These are phyloP conservation scores for Petroica traversi DNA, from an alignment of 2,113 vertebrate genomes.

Conservation along the genomic window DNA sequence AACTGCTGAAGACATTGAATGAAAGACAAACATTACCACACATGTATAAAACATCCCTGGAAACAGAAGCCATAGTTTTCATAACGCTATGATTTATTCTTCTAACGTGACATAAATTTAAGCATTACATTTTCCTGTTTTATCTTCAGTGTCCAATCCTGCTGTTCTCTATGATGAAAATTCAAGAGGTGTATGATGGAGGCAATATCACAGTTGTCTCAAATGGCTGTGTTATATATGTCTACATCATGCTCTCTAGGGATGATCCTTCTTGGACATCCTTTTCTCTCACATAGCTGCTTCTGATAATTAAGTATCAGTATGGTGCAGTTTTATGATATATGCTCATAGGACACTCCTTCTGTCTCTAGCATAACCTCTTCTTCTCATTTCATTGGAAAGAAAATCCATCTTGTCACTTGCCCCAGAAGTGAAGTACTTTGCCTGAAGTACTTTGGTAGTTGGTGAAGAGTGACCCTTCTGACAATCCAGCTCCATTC, in stretches of 20 bases:
- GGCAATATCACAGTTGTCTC: conserved; percentile 21
- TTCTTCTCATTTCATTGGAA: conserved; percentile 74
- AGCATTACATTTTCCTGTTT: conserved; percentile 66
- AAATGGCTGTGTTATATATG: conserved; percentile 52
- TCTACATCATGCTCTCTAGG: conserved; percentile 45
- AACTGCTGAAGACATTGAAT: conserved; percentile 65
- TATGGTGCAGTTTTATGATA: conserved; percentile 64
- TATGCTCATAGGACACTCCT: conserved; percentile 68
- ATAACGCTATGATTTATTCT: conserved; percentile 68
- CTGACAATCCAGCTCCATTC: conserved; percentile 64
- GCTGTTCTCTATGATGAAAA: conserved; percentile 43
- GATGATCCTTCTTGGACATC: conserved; percentile 39
- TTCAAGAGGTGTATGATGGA: conserved; percentile 58
- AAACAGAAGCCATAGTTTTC: conserved; percentile 66
- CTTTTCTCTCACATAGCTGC: conserved; percentile 65
- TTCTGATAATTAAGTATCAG: conserved; percentile 78
- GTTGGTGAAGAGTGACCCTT: conserved; percentile 61
- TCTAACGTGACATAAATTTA: conserved; percentile 67
- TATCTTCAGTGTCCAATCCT: conserved; percentile 60
- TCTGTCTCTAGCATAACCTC: conserved; percentile 76
- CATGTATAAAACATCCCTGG: conserved; percentile 66
- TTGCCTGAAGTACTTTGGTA: not conserved
- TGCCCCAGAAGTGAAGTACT: conserved; percentile 71
- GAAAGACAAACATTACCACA: conserved; percentile 66
- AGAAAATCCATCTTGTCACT: conserved; percentile 72